Percentiles rank a stretch among this genome's conserved stretches.
Conservation (phyloP, 2,888 invertebrate species). For the Papilio elwesi region DNA sequence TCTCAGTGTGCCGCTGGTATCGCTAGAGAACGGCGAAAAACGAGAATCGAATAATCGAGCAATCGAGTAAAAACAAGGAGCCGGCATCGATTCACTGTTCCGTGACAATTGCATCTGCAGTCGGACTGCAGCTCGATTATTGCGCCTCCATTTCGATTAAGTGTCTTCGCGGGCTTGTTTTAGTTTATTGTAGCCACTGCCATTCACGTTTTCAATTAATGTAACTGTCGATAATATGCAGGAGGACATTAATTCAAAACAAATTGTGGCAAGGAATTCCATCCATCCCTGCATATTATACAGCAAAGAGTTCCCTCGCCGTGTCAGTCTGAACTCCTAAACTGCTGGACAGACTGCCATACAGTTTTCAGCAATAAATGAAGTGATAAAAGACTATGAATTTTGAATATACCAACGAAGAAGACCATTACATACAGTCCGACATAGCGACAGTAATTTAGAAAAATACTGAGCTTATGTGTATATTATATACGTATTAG, state of each 20-base stretch:
- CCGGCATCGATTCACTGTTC: slow-evolving; percentile 66
- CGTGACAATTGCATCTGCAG: slow-evolving; percentile 81
- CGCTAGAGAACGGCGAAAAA: slow-evolving; percentile 75
- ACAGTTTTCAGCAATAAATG: too few relatives aligned
- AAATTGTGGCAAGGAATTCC: not conserved
- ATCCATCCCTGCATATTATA: not conserved
- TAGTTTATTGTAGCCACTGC: slow-evolving; percentile 29
- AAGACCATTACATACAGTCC: too few relatives aligned
- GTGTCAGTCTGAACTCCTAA: too few relatives aligned
- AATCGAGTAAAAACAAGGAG: slow-evolving; percentile 79
- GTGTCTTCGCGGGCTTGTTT: slow-evolving; percentile 61
- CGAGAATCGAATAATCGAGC: slow-evolving; percentile 77
- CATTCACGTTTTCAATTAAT: slow-evolving; percentile 42
- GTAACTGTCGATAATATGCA: not conserved
- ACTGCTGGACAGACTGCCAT: not conserved
- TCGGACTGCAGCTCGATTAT: slow-evolving; percentile 77
- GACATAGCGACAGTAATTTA: too few relatives aligned
- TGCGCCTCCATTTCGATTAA: slow-evolving; percentile 73
- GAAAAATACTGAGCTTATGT: too few relatives aligned
- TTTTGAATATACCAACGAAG: too few relatives aligned
- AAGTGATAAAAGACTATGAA: too few relatives aligned
- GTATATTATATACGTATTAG: too few relatives aligned
- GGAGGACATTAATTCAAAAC: not conserved
- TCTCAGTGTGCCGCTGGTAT: slow-evolving; percentile 70
- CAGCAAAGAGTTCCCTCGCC: too few relatives aligned